Base-by-base conservation (phyloP, 2,113 vertebrate genomes). In the Embiotoca jacksoni region DNA sequence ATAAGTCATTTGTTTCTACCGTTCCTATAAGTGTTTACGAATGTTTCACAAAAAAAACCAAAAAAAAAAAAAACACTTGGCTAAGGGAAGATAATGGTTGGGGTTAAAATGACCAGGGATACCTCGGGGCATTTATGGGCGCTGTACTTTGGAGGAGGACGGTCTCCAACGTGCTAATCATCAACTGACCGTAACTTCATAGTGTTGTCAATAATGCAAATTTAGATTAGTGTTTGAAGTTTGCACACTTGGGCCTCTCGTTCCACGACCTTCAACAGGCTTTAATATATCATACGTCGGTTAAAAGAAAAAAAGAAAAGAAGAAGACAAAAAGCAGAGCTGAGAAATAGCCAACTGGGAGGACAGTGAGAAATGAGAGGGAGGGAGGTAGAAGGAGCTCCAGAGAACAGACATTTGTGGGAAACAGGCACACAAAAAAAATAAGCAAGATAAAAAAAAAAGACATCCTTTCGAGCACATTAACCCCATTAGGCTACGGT, bases 401-500 rank as follows among this genome's bases (percentile, higher is more conserved):
- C 7, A 6, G 41, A 67, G 71, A 71, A 57, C 39, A 79, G 41
- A 71, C 57, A 35, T 67, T 69, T 67, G 78, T 88, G 79, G 80
- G 71, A 79, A 84, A 75, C 78, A 49, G 54, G 69, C 72, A 54
- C 23, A 23, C 1, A 23, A 23, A 23, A 23, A 23, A 82, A 78
- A 76, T 70, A 78, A 73, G 65, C 55, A 55, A 65, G 79, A 86
- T 87, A 85, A 85, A 81, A 72, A 75, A 85, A 85, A 81, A 72
- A 75, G 60, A 76, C 76, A 79, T 85, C 78, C 65, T 82, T 84
- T 83, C 59, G 46, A 71, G 80, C 52, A 79, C 78, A 87, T 80
- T 85, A 88, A 79, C 75, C 60, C 41, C n/a, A 60, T 75, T 80
- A 82, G 82, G 75, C 70, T 78, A 30, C 72, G 77, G 68, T 85